Base-by-base conservation (phyloP, 2,797 vertebrate genomes). In the Acridotheres tristis region DNA sequence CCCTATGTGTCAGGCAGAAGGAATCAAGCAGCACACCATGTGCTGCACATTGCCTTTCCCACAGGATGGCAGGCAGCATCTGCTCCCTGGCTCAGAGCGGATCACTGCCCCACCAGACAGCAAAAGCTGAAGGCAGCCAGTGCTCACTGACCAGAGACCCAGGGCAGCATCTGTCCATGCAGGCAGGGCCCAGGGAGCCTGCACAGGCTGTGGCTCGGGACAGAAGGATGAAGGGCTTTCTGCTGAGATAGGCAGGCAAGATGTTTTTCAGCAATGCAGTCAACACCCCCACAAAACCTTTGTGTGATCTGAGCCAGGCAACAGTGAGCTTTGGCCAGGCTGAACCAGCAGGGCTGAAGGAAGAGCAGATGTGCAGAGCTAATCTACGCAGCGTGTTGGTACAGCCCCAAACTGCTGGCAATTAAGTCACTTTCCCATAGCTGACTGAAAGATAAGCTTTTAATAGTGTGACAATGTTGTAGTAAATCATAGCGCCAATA, bases 61-160 rank as follows among this genome's bases (percentile, higher is more conserved):
- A 58, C 30, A 62, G 77, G 47, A 47, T 51, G 54, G 53, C 72
- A 86, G 66, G 17, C 69, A 77, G 53, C 15, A 5, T 11, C 50
- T 91, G 47, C 58, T 69, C 27, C 53, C 40, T n/a, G 43, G 4
- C 47, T 30, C 63, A 2, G 50, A 3, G 45, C 2, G 11, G 32
- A 42, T 27, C 18, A 9, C 34, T 77, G 76, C 2, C 42, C 57
- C 30, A 10, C 8, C 19, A 68, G 30, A 10, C 9, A 69, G 36
- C 40, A 55, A 73, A 62, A 38, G 43, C 5, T 0, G 0, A 66
- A 66, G 55, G 32, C 11, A 76, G 30, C 3, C 43, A 34, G 5
- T 0, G 0, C 9, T 17, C 47, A 9, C n/a, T 50, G 36, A 45
- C 16, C 75, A 61, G 2, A 0, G 0, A 27, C 21, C 20, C 34